Conservation (phyloP, 2,888 invertebrate genomes). For the Pterobdella sp. region DNA sequence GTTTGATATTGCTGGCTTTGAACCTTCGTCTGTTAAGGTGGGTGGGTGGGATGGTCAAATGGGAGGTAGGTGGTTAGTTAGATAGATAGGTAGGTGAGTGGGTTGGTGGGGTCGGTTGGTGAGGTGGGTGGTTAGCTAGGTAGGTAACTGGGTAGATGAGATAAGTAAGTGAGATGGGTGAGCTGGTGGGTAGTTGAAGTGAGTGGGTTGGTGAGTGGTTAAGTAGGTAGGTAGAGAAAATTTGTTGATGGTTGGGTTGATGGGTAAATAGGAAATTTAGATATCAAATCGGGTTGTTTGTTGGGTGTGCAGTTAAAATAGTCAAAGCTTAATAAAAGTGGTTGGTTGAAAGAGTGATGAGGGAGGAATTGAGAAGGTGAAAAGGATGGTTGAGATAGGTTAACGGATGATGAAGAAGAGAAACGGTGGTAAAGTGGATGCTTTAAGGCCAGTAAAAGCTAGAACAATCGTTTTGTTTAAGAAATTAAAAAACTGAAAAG, state of each 20-base stretch:
- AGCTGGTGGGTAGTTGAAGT: background rate
- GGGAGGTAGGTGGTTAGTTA: background rate
- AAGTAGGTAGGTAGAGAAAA: background rate
- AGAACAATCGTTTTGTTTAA: no score
- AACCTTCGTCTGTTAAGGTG: conserved; percentile 30
- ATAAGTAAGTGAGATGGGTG: background rate
- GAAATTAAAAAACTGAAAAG: no score
- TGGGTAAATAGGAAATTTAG: no score
- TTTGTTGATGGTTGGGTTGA: background rate
- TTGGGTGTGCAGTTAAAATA: no score
- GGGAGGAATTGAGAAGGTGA: no score
- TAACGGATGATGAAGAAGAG: no score
- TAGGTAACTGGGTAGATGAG: background rate
- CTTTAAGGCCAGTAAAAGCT: no score
- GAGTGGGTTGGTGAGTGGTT: background rate
- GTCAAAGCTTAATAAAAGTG: no score
- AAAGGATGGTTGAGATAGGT: no score
- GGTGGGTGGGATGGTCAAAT: background rate
- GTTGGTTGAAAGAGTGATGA: no score
- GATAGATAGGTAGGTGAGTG: background rate
- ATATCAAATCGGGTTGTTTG: no score
- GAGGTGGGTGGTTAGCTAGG: background rate
- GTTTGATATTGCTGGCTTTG: conserved; percentile 35
- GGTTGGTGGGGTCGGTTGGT: background rate
- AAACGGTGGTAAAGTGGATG: no score